Conservation (phyloP, 35 echinoderm and acorn worm genomes). For the Chiridota heheva region DNA sequence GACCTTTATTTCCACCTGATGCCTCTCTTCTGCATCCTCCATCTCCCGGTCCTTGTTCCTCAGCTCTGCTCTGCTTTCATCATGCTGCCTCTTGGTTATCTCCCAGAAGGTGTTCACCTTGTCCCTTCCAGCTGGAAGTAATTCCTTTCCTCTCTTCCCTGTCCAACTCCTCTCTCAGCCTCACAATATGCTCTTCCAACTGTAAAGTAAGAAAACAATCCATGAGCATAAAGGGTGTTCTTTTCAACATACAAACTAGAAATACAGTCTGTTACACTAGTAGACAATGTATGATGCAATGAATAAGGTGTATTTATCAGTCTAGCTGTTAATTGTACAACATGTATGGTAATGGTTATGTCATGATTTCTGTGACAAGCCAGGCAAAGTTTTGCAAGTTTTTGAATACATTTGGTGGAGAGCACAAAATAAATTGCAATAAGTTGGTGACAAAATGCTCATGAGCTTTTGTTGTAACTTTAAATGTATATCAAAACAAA, state of each 20-base stretch:
- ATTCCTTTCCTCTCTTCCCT: slow-evolving; percentile 96
- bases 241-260: too few species aligned
- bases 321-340: too few species aligned
- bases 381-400: too few species aligned
- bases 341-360: too few species aligned
- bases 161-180: slow-evolving; percentile 91
- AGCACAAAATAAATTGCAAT: too few species aligned
- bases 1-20: slow-evolving; percentile 99
- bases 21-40: slow-evolving; percentile 99
- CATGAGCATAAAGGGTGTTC: background rate
- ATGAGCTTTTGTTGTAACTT: too few species aligned
- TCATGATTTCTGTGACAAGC: too few species aligned
- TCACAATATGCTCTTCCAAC: slow-evolving; percentile 95
- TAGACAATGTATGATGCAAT: too few species aligned
- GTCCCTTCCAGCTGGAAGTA: slow-evolving; percentile 97
- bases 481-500: too few species aligned
- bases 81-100: slow-evolving; percentile 91
- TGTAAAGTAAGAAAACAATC: slow-evolving; percentile 15
- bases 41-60: slow-evolving; percentile 99
- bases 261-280: too few species aligned
- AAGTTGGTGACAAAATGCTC: too few species aligned
- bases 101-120: slow-evolving; percentile 99
- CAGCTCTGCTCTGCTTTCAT: slow-evolving; percentile 85
- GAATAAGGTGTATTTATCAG: background rate
- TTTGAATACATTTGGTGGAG: too few species aligned